Evolutionary conservation across 2,113 vertebrate species (phyloP), one percentile per base, ranked within the genome.

Genomic region (Ochotona curzoniae): DNA sequence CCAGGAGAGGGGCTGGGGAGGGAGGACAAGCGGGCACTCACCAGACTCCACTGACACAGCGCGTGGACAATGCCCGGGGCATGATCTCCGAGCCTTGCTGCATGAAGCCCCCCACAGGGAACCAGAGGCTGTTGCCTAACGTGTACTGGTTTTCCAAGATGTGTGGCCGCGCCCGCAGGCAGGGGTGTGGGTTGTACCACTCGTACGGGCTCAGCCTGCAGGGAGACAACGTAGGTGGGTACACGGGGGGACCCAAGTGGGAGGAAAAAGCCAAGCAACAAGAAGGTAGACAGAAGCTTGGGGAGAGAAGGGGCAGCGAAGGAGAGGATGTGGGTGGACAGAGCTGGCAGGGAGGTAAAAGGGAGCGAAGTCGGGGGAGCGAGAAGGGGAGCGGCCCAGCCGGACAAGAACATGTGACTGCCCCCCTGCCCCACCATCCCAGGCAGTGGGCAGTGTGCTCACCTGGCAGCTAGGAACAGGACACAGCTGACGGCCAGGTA

Each of bases 31-130:
- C 49, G 26, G 54, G 14, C 54, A 93, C 99, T 97, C 93, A 99
- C 99, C 99, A 99, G 98, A 99, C 99, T 21, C 99, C 99, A 35
- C 99, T 99, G 98, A 99, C 99, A 7, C 99, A 99, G 97, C 99
- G 98, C 0, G 99, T 99, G 83, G 99, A 99, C 80, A 99, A 98
- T 0, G 99, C 99, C 0, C 99, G 97, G 57, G 99, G 99, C 99
- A 99, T 99, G 96, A 99, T 98, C 98, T 99, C 99, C 0, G 99
- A 99, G 3, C 99, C 99, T 94, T 99, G 99, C 96, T 99, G 99
- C 99, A 99, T 99, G 98, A 99, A 99, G 28, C 99, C 99, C 0
- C 99, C 99, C 0, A 99, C 98, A 0, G 99, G 99, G 97, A 99
- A 99, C 99, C 99, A 99, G 92, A 99, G 98, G 91, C 99, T 99